Percentiles rank a stretch among this genome's conserved stretches.
These are phyloP conservation scores for Chaetogeoica ovagalla DNA, from an alignment of 2,888 invertebrate genomes.

Conservation along the genomic window DNA sequence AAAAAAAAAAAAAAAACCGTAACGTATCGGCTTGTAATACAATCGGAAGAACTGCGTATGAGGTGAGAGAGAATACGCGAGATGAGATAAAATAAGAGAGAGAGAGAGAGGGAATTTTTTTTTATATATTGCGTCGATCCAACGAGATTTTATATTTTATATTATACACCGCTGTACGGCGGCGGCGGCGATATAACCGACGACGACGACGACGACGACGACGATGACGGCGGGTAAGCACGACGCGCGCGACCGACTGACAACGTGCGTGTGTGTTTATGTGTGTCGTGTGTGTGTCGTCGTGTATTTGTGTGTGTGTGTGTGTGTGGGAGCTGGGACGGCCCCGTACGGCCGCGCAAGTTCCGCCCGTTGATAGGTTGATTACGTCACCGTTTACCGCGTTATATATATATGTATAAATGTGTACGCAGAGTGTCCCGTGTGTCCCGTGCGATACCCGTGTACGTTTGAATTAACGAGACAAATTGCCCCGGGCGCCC, in stretches of 20 bases:
- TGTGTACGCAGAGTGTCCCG: not conserved
- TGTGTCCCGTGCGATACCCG: slow-evolving; percentile 30
- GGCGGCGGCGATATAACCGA: too few relatives aligned
- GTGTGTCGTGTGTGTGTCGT: not conserved
- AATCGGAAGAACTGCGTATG: too few relatives aligned
- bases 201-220: not conserved
- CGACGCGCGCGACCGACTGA: slow-evolving; percentile 46
- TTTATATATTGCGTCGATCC: too few relatives aligned
- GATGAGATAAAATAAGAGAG: too few relatives aligned
- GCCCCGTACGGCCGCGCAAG: slow-evolving; percentile 50
- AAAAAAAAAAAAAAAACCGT: too few relatives aligned
- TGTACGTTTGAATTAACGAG: slow-evolving; percentile 53
- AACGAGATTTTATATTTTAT: too few relatives aligned
- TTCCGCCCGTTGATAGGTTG: slow-evolving; percentile 51
- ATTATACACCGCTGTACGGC: too few relatives aligned
- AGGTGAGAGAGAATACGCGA: too few relatives aligned
- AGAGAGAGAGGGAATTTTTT: too few relatives aligned
- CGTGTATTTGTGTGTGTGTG: not conserved
- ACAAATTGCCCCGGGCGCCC: slow-evolving; percentile 52
- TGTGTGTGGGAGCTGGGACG: slow-evolving; percentile 48
- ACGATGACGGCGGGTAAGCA: slow-evolving; percentile 26
- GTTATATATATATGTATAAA: not conserved
- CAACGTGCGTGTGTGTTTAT: slow-evolving; percentile 36
- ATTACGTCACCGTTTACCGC: slow-evolving; percentile 50
- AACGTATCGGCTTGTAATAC: too few relatives aligned